These are phyloP conservation scores for Cynoglossus semilaevis DNA, from an alignment of 2,113 vertebrate genomes.

Conservation along the genomic window DNA sequence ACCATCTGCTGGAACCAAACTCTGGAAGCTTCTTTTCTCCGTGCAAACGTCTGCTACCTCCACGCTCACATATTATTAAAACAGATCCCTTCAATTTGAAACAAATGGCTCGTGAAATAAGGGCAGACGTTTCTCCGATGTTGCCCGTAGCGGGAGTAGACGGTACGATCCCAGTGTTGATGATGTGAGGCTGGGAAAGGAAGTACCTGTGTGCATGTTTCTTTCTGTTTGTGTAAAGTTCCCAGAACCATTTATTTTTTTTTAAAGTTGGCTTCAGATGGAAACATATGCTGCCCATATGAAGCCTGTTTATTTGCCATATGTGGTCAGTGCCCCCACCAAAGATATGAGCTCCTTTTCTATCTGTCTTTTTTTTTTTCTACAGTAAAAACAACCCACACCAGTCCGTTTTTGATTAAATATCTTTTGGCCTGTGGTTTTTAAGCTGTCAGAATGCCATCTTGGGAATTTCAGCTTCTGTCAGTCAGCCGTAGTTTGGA, in stretches of 20 bases:
- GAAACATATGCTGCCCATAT: constrained; percentile 51
- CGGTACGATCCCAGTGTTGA: constrained; percentile 41
- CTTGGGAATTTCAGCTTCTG: not conserved
- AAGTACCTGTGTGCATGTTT: constrained; percentile 28
- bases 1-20: constrained; percentile 70
- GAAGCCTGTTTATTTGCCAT: constrained; percentile 64
- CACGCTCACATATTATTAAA: constrained; percentile 49
- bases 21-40: constrained; percentile 28
- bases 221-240: constrained; percentile 63
- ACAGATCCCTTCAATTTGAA: constrained; percentile 67
- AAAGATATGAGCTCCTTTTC: no score
- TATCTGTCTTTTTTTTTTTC: constrained; percentile 20
- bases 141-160: constrained; percentile 26
- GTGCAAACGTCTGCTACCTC: constrained; percentile 44
- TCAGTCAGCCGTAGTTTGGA: not conserved
- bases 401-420: not conserved
- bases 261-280: constrained; percentile 60
- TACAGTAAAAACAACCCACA: constrained; percentile 1
- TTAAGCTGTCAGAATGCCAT: not conserved
- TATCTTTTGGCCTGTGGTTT: not conserved
- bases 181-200: constrained; percentile 10
- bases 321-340: constrained; percentile 31
- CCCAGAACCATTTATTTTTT: constrained; percentile 68
- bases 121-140: constrained; percentile 32
- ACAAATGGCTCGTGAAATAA: constrained; percentile 50